A percentile compares a stretch with the other conserved stretches of the same genome.
Conservation (phyloP, 2,113 vertebrate species). For the Sminthopsis crassicaudata region DNA sequence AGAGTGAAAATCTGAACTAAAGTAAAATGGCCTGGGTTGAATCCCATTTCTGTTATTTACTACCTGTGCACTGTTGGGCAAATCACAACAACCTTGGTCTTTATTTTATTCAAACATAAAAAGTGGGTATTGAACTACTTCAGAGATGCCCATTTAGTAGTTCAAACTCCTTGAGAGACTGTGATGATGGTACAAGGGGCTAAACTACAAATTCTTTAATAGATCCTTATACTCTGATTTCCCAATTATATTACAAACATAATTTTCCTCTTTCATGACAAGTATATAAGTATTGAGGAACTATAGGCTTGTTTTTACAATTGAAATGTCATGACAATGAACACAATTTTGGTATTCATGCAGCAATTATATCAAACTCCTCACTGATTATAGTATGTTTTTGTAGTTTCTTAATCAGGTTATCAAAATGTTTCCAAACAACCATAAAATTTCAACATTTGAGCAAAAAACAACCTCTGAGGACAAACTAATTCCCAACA, state of each 20-base stretch:
- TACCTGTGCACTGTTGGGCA: neutral
- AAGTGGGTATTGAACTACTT: neutral
- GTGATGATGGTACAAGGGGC: neutral
- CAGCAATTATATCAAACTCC: neutral
- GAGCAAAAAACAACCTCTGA: neutral
- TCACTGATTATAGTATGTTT: neutral
- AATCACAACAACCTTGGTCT: neutral
- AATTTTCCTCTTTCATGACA: neutral
- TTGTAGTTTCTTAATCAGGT: neutral
- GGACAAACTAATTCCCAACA: neutral
- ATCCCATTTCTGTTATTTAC: neutral
- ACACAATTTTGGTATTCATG: neutral
- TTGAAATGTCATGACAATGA: neutral
- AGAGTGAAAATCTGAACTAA: neutral
- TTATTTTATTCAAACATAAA: neutral
- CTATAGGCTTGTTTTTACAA: neutral
- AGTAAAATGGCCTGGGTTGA: neutral
- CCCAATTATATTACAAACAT: neutral
- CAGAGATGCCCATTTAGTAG: neutral
- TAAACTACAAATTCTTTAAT: neutral
- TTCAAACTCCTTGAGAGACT: neutral
- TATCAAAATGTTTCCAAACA: neutral
- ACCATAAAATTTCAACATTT: neutral
- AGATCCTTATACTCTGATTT: neutral
- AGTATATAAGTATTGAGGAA: neutral